Conservation (phyloP, 2,888 invertebrate species). For the Tenthredo notha region DNA sequence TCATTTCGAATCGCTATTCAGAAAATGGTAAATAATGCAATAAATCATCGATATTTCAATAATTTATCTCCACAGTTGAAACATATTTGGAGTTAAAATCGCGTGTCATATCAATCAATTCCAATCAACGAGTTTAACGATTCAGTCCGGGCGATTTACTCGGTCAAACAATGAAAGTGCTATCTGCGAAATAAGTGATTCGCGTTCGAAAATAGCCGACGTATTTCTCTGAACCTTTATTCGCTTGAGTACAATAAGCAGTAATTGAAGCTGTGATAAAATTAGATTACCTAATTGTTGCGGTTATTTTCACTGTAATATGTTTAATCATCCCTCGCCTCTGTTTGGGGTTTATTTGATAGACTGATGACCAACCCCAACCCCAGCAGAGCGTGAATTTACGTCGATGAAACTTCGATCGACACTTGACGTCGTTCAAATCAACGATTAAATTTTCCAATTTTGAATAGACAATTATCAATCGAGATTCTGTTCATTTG, state of each 20-base stretch:
- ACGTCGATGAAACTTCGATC: not conserved
- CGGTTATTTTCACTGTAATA: not conserved
- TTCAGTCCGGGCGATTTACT: slow-evolving; percentile 2
- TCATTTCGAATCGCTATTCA: not conserved
- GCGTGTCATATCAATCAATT: not conserved
- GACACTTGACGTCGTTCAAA: not conserved
- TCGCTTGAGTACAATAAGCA: slow-evolving; percentile 8
- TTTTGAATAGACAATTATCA: not conserved
- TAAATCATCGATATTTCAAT: not conserved
- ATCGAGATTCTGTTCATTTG: not conserved
- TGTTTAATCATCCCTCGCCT: not conserved
- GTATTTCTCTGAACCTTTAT: not conserved
- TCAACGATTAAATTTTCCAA: slow-evolving; percentile 1
- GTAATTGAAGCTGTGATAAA: not conserved
- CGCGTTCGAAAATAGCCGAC: not conserved
- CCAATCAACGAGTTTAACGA: not conserved
- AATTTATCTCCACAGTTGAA: not conserved
- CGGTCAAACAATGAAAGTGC: slow-evolving; percentile 21
- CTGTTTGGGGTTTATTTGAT: not conserved
- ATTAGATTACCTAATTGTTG: not conserved
- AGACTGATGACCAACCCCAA: not conserved
- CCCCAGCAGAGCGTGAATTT: not conserved
- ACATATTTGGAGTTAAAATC: not conserved
- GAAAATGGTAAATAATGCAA: not conserved
- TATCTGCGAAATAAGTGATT: slow-evolving; percentile 4